These are phyloP conservation scores for Tromatobia lineatoria DNA, from an alignment of 2,888 invertebrate genomes.

Conservation along the genomic window DNA sequence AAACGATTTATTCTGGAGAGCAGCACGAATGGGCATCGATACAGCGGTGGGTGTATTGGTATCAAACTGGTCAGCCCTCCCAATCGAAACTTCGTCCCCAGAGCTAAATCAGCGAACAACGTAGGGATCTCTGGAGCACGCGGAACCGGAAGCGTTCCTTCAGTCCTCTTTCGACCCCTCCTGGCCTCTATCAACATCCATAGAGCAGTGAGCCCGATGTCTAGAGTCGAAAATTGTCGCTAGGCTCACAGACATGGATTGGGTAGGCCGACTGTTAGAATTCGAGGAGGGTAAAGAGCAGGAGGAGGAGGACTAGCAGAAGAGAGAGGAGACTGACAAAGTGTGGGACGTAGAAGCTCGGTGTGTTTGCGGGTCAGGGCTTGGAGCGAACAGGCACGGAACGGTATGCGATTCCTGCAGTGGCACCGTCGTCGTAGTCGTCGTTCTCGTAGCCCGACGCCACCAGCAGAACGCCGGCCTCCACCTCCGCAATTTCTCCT, in stretches of 20 bases:
- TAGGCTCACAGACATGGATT: slow-evolving; percentile 17
- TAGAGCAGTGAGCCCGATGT: slow-evolving; percentile 8
- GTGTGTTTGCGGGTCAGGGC: slow-evolving; percentile 65
- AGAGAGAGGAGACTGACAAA: slow-evolving; percentile 27
- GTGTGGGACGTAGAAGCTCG: slow-evolving; percentile 52
- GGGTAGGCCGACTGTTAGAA: slow-evolving; percentile 20
- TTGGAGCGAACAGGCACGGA: slow-evolving; percentile 53
- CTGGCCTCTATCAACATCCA: not conserved
- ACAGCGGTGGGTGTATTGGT: slow-evolving; percentile 2
- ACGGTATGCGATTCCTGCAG: slow-evolving; percentile 73
- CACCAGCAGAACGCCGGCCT: slow-evolving; percentile 45
- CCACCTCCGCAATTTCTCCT: slow-evolving; percentile 34
- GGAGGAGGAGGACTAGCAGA: not conserved
- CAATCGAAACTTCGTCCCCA: slow-evolving; percentile 13
- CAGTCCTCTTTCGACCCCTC: slow-evolving; percentile 7
- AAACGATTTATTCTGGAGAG: slow-evolving; percentile 27
- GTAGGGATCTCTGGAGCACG: slow-evolving; percentile 10
- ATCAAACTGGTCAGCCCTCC: slow-evolving; percentile 25
- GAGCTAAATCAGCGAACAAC: not conserved
- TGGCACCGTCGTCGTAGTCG: slow-evolving; percentile 60
- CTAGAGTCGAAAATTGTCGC: slow-evolving; percentile 54
- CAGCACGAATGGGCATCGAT: not conserved
- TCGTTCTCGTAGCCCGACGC: slow-evolving; percentile 59
- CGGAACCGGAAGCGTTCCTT: slow-evolving; percentile 26
- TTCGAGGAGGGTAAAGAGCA: not conserved